Evolutionary conservation across 1,140 invertebrate species (phyloP).

Genomic region (Andrena cerasifolii): DNA sequence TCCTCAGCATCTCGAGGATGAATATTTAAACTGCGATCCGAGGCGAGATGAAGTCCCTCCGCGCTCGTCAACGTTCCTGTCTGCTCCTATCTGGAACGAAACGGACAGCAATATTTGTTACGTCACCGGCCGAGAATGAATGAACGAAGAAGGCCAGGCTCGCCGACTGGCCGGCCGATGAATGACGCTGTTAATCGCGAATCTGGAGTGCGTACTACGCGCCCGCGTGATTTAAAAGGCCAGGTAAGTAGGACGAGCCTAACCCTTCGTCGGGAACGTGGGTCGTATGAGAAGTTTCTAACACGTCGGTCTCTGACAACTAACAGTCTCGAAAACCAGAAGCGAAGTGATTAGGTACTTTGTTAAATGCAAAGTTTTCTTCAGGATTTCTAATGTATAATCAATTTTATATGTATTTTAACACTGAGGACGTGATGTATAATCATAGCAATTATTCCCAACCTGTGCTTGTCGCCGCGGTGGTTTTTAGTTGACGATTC

Average conservation of each 20-base stretch:
- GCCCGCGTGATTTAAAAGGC: constrained; percentile 17
- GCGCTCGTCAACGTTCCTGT: not conserved
- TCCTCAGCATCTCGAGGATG: not conserved
- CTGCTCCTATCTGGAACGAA: not conserved
- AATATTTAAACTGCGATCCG: constrained; percentile 1
- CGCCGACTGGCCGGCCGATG: not conserved
- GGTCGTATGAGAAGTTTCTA: too few relatives aligned
- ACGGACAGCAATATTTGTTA: constrained; percentile 9
- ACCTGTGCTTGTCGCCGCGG: too few relatives aligned
- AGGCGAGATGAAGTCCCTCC: not conserved
- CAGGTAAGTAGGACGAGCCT: not conserved
- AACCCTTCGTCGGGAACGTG: too few relatives aligned
- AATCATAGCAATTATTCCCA: too few relatives aligned
- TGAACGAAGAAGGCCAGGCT: constrained; percentile 27
- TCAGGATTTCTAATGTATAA: too few relatives aligned
- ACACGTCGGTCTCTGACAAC: too few relatives aligned
- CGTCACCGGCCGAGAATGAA: constrained; percentile 32
- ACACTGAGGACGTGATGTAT: too few relatives aligned
- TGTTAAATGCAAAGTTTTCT: too few relatives aligned
- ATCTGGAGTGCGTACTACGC: constrained; percentile 23
- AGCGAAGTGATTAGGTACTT: too few relatives aligned
- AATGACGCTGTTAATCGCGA: constrained; percentile 39
- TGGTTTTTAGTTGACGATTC: too few relatives aligned
- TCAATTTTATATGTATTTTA: too few relatives aligned
- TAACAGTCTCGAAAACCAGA: too few relatives aligned